Evolutionary conservation across 2,888 invertebrate species (phyloP).

Genomic region (Ellobium chinense): DNA sequence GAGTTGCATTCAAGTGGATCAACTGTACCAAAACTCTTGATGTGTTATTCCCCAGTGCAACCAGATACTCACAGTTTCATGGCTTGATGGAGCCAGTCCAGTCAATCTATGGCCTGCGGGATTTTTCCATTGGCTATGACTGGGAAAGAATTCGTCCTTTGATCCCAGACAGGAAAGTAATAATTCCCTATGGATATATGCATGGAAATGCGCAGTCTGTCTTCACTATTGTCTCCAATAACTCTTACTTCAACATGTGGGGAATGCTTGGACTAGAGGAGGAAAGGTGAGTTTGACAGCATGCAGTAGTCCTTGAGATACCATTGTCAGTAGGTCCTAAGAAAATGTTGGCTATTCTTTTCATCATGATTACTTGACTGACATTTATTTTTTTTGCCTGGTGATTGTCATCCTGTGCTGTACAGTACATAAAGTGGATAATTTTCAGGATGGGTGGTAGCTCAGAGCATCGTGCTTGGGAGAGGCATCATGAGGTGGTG

Average conservation of each 20-base stretch:
- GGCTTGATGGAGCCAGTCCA: conserved; percentile 33
- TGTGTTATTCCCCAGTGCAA: conserved; percentile 20
- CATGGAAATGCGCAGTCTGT: conserved; percentile 13
- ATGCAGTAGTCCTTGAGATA: background rate
- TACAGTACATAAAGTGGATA: no score
- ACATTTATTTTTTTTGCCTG: no score
- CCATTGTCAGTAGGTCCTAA: no score
- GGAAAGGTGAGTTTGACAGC: conserved; percentile 13
- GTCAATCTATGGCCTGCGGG: conserved; percentile 3
- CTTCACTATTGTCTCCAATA: background rate
- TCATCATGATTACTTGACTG: no score
- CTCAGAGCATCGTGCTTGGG: no score
- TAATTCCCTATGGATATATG: conserved; percentile 14
- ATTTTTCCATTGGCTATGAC: conserved; percentile 28
- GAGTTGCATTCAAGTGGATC: no score
- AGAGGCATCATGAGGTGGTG: no score
- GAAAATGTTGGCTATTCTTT: no score
- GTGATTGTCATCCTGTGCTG: no score
- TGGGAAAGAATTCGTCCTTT: conserved; percentile 37
- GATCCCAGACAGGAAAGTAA: conserved; percentile 5
- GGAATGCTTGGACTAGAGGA: conserved; percentile 7
- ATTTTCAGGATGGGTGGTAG: no score
- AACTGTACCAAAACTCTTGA: no score
- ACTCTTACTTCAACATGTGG: conserved; percentile 31
- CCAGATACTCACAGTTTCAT: background rate